Base-by-base conservation (phyloP, 2,113 vertebrate species). In the Epinephelus fuscoguttatus region DNA sequence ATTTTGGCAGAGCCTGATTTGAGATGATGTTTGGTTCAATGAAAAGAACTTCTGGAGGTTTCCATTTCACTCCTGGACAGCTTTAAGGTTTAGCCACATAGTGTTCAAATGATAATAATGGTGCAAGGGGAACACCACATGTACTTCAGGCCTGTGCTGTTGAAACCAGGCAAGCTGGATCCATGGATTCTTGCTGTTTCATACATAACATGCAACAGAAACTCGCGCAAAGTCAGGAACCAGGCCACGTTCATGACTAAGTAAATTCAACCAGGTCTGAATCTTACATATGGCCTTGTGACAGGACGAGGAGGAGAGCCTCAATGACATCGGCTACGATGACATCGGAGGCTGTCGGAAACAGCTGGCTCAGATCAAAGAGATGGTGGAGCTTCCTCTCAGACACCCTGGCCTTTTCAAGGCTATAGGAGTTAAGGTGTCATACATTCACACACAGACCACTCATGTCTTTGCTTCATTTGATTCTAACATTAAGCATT, bases 311-410 rank as follows among this genome's bases (percentile, higher is more conserved):
- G 98, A 99, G 80, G 98, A 99, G 75, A 98, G 95, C 3, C 93
- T 99, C 77, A 98, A 99, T 82, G 97, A 99, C 91, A 96, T 99
- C 12, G 97, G 97, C 60, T 99, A 99, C 37, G 98, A 99, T 89
- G 98, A 99, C 88, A 99, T 99, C 19, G 98, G 98, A 84, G 98
- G 97, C 66, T 98, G 97, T 84, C 95, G 97, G 84, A 98, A 98
- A 89, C 98, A 99, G 86, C 92, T 99, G 76, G 98, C 97, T 72
- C 97, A 99, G 80, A 98, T 99, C 91, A 99, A 98, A 87, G 98
- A 98, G 89, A 98, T 99, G 97, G 98, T 99, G 77, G 97, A 98
- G 76, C 96, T 99, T 56, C 98, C 97, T 1, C 94, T 99, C n/a
- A 94, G 97, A 90, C 98, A 99, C 84, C 98, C 98, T 2, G 98